phyloP scores from a whole-genome alignment of 92 coral and sea anemone genomes.

The Phymanthus crucifer region DNA sequence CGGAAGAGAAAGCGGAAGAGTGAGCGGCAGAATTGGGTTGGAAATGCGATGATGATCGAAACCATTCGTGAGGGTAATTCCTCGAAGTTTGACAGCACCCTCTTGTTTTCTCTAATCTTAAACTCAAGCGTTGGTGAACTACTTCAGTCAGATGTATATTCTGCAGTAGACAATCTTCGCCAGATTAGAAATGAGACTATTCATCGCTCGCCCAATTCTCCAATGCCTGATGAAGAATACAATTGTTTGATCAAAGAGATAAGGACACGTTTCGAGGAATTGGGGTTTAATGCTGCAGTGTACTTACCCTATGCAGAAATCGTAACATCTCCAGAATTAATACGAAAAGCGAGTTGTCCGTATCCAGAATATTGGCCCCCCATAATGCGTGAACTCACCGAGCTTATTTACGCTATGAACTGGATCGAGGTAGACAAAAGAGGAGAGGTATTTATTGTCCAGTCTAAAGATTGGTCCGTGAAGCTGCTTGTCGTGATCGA shows the following conservation, averaged over 20 bases:
- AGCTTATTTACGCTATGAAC: constrained; percentile 31
- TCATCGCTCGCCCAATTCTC: constrained; percentile 23
- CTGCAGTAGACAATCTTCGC: constrained; percentile 23
- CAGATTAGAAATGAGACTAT: constrained; percentile 30
- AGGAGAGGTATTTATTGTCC: constrained; percentile 7
- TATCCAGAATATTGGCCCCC: constrained; percentile 29
- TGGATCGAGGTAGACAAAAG: constrained; percentile 28
- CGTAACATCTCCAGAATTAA: background rate
- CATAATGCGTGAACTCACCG: constrained; percentile 32
- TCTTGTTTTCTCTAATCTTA: constrained; percentile 34
- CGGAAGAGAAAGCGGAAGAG: constrained; percentile 18
- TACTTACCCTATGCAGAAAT: too few species aligned
- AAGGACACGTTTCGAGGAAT: constrained; percentile 11
- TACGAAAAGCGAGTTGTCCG: constrained; percentile 10
- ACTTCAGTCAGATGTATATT: background rate
- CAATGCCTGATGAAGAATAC: constrained; percentile 16
- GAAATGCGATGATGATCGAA: too few species aligned
- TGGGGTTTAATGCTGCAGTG: too few species aligned
- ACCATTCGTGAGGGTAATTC: constrained; percentile 28
- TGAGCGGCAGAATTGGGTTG: too few species aligned
- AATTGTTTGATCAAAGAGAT: constrained; percentile 13
- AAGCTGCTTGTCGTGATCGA: constrained; percentile 18
- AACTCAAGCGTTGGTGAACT: constrained; percentile 18
- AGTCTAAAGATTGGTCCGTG: constrained; percentile 15
- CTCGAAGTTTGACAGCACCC: constrained; percentile 26